A percentile compares a stretch with the other conserved stretches of the same genome.
Evolutionary conservation across 2,113 vertebrate species (phyloP).

Genomic region (Clarias macrocephalus): DNA sequence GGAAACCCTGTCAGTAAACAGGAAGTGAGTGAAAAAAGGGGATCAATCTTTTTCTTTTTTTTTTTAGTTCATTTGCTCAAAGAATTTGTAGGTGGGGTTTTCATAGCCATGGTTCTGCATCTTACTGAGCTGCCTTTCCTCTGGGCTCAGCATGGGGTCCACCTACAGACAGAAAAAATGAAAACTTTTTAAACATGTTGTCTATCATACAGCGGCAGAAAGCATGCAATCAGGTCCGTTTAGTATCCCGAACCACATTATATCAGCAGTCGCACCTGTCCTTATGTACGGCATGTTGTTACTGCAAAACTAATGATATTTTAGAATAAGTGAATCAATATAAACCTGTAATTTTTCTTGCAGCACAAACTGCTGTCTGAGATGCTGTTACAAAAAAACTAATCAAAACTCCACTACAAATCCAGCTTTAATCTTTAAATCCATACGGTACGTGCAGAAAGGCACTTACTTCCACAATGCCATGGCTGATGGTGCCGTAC

Average conservation of each 20-base stretch:
- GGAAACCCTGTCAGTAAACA: slow-evolving; percentile 46
- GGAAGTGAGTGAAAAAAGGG: slow-evolving; percentile 26
- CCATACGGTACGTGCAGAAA: no score
- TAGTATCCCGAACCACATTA: not conserved
- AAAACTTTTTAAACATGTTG: not conserved
- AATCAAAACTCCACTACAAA: not conserved
- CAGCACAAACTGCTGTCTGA: not conserved
- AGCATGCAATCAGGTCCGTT: not conserved
- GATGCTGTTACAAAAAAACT: not conserved
- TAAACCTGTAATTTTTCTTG: not conserved
- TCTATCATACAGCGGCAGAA: not conserved
- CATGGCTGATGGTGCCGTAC: slow-evolving; percentile 83
- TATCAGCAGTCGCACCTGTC: not conserved
- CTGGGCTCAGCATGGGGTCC: slow-evolving; percentile 80
- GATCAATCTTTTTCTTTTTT: slow-evolving; percentile 43
- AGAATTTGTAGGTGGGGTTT: slow-evolving; percentile 85
- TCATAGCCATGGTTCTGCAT: slow-evolving; percentile 85
- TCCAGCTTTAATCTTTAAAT: not conserved
- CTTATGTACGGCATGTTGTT: not conserved
- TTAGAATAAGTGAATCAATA: not conserved
- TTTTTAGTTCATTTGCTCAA: slow-evolving; percentile 83
- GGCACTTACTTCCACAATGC: slow-evolving; percentile 78
- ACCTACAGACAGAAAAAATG: slow-evolving; percentile 66
- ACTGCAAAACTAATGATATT: not conserved
- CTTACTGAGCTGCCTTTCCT: slow-evolving; percentile 81